Percentiles rank a stretch among this genome's conserved stretches.
These are phyloP conservation scores for Tetraodon nigroviridis DNA, from an alignment of 2,113 vertebrate genomes.

Conservation along the genomic window DNA sequence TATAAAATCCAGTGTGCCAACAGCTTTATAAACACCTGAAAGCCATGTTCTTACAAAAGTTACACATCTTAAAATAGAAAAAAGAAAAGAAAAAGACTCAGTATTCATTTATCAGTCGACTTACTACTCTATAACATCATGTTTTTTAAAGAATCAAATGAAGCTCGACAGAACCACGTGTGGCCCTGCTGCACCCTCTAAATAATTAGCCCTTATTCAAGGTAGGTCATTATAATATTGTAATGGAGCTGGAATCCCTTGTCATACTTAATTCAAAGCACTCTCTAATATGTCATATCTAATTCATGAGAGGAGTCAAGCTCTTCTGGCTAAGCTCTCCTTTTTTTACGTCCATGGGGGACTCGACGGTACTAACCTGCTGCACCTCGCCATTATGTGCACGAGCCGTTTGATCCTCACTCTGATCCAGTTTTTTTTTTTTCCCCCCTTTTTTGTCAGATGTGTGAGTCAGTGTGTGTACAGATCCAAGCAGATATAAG, in stretches of 20 bases:
- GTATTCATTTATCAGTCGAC: neutral
- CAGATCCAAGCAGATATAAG: slow-evolving; percentile 3
- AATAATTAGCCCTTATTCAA: slow-evolving; percentile 56
- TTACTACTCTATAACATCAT: neutral
- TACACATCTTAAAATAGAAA: neutral
- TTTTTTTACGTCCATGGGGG: slow-evolving; percentile 41
- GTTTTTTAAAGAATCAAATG: no score
- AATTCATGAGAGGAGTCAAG: slow-evolving; percentile 62
- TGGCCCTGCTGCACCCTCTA: slow-evolving; percentile 12
- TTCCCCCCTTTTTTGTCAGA: slow-evolving; percentile 8
- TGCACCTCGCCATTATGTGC: slow-evolving; percentile 42
- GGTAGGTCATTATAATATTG: slow-evolving; percentile 43
- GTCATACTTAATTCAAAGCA: slow-evolving; percentile 58
- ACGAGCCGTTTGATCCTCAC: slow-evolving; percentile 20
- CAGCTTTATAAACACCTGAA: no score
- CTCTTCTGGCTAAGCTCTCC: slow-evolving; percentile 37
- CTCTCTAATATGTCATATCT: slow-evolving; percentile 64
- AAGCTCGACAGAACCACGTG: neutral
- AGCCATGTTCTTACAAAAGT: slow-evolving; percentile 4
- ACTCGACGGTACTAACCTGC: slow-evolving; percentile 29
- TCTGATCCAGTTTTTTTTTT: slow-evolving; percentile 9
- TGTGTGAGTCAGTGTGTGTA: neutral
- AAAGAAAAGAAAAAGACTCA: neutral
- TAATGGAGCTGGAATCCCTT: slow-evolving; percentile 41
- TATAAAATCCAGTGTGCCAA: slow-evolving; percentile 4